A percentile compares a stretch with the other conserved stretches of the same genome.
Conservation (phyloP, 2,888 invertebrate species). For the Brenthis daphne region DNA sequence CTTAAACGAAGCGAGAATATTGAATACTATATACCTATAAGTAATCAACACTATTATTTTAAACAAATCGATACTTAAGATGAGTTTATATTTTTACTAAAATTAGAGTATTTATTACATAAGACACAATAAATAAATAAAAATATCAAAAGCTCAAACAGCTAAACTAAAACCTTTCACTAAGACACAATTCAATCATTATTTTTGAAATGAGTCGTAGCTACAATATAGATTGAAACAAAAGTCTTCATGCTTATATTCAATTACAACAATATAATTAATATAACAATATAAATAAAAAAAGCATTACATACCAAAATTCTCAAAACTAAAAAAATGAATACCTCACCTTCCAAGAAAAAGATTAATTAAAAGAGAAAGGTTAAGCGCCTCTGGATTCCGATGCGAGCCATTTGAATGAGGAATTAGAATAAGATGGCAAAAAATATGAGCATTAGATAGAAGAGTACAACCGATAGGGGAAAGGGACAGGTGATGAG, state of each 20-base stretch:
- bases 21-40: too few species aligned
- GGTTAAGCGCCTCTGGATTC: constrained; percentile 73
- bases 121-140: too few species aligned
- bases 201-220: too few species aligned
- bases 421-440: constrained; percentile 79
- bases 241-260: background rate
- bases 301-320: background rate
- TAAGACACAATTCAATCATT: too few species aligned
- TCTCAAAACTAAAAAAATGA: constrained; percentile 3
- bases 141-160: too few species aligned
- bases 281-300: background rate
- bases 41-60: too few species aligned
- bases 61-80: too few species aligned
- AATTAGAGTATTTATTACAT: too few species aligned
- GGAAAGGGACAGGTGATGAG: constrained; percentile 59
- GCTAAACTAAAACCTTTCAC: too few species aligned
- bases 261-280: constrained; percentile 41
- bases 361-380: constrained; percentile 56
- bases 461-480: constrained; percentile 59
- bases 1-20: too few species aligned
- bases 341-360: constrained; percentile 39
- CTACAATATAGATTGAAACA: too few species aligned
- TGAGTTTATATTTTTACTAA: too few species aligned
- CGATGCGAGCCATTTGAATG: constrained; percentile 75
- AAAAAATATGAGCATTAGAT: constrained; percentile 81